phyloP scores from a whole-genome alignment of 2,113 vertebrate species.

The Lontra canadensis region DNA sequence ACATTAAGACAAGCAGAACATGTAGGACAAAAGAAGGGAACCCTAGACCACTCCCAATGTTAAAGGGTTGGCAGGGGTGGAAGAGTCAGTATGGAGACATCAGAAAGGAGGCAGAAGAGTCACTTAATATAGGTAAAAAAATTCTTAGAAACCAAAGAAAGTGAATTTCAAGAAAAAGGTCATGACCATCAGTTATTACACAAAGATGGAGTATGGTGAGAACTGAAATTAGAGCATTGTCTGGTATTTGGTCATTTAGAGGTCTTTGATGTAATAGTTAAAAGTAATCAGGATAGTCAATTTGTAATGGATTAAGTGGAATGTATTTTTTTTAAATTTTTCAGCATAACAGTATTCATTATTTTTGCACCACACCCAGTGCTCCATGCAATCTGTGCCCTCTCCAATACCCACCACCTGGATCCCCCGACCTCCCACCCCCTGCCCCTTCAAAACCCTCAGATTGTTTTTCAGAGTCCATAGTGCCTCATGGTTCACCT shows the following conservation, averaged over 20 bases:
- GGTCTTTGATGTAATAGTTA: not conserved
- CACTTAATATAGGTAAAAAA: not conserved
- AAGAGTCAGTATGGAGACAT: not conserved
- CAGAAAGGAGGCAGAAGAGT: not conserved
- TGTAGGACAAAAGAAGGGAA: not conserved
- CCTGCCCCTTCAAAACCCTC: no score
- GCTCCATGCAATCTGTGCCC: no score
- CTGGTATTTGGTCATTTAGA: slow-evolving; percentile 10
- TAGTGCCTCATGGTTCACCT: no score
- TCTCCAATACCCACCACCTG: no score
- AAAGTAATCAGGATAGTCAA: not conserved
- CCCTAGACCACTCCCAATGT: not conserved
- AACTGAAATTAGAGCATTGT: not conserved
- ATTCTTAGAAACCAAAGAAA: not conserved
- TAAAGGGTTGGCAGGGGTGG: not conserved
- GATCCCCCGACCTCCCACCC: no score
- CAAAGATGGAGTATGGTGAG: not conserved
- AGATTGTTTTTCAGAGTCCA: no score
- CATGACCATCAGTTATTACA: not conserved
- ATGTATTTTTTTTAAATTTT: not conserved
- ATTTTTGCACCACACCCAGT: no score
- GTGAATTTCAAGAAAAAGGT: not conserved
- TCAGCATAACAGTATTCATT: no score
- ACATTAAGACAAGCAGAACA: not conserved
- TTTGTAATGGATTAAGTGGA: not conserved